Evolutionary conservation across 2,797 vertebrate species (phyloP).

Genomic region (Chrysocyon brachyurus): DNA sequence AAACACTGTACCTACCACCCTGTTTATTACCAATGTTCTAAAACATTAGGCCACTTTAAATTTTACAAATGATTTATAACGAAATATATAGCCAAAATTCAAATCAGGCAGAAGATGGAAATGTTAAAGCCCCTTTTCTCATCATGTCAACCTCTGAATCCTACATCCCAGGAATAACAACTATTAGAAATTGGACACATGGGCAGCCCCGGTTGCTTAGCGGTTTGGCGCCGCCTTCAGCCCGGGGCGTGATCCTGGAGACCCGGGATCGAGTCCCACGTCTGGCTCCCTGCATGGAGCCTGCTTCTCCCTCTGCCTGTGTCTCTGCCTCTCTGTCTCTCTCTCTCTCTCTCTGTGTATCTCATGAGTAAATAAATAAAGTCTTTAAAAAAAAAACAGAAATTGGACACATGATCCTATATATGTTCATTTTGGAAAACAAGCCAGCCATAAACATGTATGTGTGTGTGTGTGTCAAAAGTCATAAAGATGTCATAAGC

Average conservation of each 20-base stretch:
- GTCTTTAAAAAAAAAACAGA: not conserved
- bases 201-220: too few relatives aligned
- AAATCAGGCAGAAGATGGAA: not conserved
- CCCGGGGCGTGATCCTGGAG: too few relatives aligned
- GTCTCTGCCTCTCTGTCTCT: too few relatives aligned
- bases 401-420: not conserved
- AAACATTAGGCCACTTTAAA: constrained; percentile 8
- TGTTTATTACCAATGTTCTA: constrained; percentile 33
- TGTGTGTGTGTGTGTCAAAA: not conserved
- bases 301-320: too few relatives aligned
- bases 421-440: constrained; percentile 13
- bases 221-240: too few relatives aligned
- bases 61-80: constrained; percentile 2
- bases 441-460: not conserved
- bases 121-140: not conserved
- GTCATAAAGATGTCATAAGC: not conserved
- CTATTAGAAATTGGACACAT: not conserved
- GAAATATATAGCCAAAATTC: not conserved
- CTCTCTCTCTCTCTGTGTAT: too few relatives aligned
- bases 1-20: not conserved
- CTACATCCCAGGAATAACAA: not conserved
- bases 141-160: not conserved
- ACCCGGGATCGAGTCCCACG: too few relatives aligned
- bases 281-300: too few relatives aligned
- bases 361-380: too few relatives aligned